phyloP scores from a whole-genome alignment of 2,113 vertebrate genomes.

The Anas platyrhynchos region DNA sequence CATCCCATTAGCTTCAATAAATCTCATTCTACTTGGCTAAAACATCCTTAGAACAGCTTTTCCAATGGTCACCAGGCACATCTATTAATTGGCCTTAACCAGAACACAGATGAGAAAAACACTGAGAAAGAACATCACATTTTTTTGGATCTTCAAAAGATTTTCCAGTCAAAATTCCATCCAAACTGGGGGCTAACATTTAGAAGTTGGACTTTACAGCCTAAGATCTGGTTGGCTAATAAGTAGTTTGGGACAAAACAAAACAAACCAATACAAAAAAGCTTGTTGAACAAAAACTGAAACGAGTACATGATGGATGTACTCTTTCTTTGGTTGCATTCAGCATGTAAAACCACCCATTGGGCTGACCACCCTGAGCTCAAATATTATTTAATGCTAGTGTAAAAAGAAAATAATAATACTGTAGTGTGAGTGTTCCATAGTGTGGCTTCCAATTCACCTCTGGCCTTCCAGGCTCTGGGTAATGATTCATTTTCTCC shows the following conservation, averaged over 20 bases:
- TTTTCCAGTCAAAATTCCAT: constrained; percentile 16
- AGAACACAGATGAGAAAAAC: constrained; percentile 11
- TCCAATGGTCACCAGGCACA: not conserved
- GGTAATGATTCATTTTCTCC: constrained; percentile 78
- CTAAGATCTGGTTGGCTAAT: not conserved
- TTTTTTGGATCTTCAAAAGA: not conserved
- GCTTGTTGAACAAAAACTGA: not conserved
- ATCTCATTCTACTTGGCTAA: not conserved
- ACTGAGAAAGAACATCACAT: not conserved
- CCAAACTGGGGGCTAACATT: not conserved
- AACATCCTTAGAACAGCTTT: not conserved
- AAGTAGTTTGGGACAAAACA: not conserved
- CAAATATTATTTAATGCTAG: constrained; percentile 64
- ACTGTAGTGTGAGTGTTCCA: constrained; percentile 70
- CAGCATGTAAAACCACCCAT: constrained; percentile 50
- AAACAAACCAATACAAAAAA: not conserved
- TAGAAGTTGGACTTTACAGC: not conserved
- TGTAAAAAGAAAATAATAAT: constrained; percentile 74
- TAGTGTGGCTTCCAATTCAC: constrained; percentile 60
- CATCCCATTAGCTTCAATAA: not conserved
- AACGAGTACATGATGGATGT: constrained; percentile 41
- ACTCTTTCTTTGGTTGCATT: constrained; percentile 38
- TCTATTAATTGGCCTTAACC: not conserved
- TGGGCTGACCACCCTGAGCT: constrained; percentile 53
- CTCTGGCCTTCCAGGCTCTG: constrained; percentile 70